Percentiles rank a stretch among this genome's conserved stretches.
These are phyloP conservation scores for Corythornis cristatus DNA, from an alignment of 2,113 vertebrate species.

Conservation along the genomic window DNA sequence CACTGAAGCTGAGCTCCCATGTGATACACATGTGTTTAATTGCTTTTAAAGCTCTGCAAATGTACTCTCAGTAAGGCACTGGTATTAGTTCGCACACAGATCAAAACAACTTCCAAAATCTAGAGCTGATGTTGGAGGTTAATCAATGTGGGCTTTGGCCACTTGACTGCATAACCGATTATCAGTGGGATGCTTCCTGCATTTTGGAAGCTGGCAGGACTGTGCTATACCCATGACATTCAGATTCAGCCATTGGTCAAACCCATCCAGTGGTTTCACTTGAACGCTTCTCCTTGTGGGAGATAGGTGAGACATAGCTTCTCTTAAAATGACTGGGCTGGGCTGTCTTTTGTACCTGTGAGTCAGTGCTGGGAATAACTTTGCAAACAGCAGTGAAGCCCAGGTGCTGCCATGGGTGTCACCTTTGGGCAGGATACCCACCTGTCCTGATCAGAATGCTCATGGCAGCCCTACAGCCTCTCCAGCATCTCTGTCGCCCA, in stretches of 20 bases:
- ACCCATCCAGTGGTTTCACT: not conserved
- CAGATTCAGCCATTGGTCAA: not conserved
- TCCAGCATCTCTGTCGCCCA: accelerated
- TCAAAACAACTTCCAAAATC: slow-evolving; percentile 44
- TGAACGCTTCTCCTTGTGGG: not conserved
- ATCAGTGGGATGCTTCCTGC: accelerated
- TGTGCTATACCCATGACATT: accelerated
- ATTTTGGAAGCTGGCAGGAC: not conserved
- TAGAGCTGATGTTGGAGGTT: not conserved
- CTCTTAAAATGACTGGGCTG: too few relatives aligned
- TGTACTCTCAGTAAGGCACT: not conserved
- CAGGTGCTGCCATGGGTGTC: not conserved
- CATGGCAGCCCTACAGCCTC: not conserved
- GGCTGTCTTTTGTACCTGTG: not conserved
- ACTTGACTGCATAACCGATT: not conserved
- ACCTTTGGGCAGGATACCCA: accelerated
- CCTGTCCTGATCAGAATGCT: not conserved
- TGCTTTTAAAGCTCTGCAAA: slow-evolving; percentile 29
- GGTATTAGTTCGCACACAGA: not conserved
- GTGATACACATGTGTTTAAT: slow-evolving; percentile 48
- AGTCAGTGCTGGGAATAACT: not conserved
- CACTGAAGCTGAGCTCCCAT: slow-evolving; percentile 21
- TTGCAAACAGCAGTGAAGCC: accelerated
- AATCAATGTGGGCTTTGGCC: not conserved
- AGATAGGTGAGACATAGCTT: not conserved